Conservation (phyloP, 2,113 vertebrate species). For the Heteronetta atricapilla region DNA sequence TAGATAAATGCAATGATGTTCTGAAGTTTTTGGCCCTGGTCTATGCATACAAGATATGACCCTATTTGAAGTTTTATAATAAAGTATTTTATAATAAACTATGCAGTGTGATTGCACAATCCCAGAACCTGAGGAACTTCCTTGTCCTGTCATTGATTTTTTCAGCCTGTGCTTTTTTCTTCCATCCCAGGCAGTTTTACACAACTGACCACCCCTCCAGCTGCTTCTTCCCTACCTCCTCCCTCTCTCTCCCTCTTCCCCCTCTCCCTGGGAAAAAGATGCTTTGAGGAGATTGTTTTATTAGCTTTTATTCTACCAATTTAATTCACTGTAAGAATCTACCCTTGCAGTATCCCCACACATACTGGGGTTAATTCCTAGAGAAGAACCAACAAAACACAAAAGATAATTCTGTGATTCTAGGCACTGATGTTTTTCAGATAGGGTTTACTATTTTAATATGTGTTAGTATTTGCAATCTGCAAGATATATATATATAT, state of each 20-base stretch:
- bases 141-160: not conserved
- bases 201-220: not conserved
- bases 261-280: not conserved
- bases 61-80: not conserved
- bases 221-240: not conserved
- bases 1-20: not conserved
- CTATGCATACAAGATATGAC: not conserved
- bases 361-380: not conserved
- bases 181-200: not conserved
- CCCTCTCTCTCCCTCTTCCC: not conserved
- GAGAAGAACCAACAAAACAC: not conserved
- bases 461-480: not conserved
- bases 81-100: not conserved
- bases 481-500: not conserved
- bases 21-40: not conserved
- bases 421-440: not conserved
- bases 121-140: not conserved
- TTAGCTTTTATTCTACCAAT: not conserved
- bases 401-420: not conserved
- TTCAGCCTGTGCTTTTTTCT: not conserved
- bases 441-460: not conserved
- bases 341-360: not conserved
- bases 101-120: not conserved
- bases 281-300: not conserved
- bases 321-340: not conserved